Conservation (phyloP, 1,140 invertebrate species). For the Drosophila repleta region DNA sequence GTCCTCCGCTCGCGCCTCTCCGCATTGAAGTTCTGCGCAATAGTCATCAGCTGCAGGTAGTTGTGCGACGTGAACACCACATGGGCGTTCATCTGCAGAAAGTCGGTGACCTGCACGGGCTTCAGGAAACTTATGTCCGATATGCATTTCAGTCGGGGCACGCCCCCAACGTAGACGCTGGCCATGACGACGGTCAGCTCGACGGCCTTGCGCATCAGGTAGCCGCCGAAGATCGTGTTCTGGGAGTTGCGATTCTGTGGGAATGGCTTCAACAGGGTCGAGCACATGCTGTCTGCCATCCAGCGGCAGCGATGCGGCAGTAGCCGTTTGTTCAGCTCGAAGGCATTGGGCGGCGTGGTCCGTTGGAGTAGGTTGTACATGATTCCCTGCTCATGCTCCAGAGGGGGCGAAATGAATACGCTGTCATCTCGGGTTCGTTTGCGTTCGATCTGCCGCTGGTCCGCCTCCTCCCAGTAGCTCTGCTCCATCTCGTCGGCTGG, state of each 20-base stretch:
- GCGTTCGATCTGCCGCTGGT: slow-evolving; percentile 85
- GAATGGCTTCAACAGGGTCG: slow-evolving; percentile 65
- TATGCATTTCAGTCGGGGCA: slow-evolving; percentile 87
- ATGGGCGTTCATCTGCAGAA: slow-evolving; percentile 88
- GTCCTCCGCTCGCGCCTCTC: slow-evolving; percentile 85
- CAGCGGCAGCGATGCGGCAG: slow-evolving; percentile 87
- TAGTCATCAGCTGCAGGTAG: slow-evolving; percentile 88
- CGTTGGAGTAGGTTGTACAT: slow-evolving; percentile 88
- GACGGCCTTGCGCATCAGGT: slow-evolving; percentile 91
- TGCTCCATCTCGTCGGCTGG: slow-evolving; percentile 87
- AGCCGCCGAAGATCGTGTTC: slow-evolving; percentile 93
- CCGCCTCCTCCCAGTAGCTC: slow-evolving; percentile 85
- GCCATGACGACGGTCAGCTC: slow-evolving; percentile 90
- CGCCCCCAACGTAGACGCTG: slow-evolving; percentile 85
- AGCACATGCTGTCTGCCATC: slow-evolving; percentile 85
- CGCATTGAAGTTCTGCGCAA: slow-evolving; percentile 88
- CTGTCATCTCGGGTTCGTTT: slow-evolving; percentile 84
- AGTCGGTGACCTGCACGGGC: slow-evolving; percentile 89
- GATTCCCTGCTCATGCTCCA: slow-evolving; percentile 87
- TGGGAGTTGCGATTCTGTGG: slow-evolving; percentile 88
- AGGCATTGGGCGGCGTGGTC: slow-evolving; percentile 85
- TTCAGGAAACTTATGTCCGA: slow-evolving; percentile 89
- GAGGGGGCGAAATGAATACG: slow-evolving; percentile 87
- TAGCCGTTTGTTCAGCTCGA: slow-evolving; percentile 84
- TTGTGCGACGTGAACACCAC: slow-evolving; percentile 88